phyloP scores from a whole-genome alignment of 1,140 invertebrate species.

The Druon quercuslanigerum region DNA sequence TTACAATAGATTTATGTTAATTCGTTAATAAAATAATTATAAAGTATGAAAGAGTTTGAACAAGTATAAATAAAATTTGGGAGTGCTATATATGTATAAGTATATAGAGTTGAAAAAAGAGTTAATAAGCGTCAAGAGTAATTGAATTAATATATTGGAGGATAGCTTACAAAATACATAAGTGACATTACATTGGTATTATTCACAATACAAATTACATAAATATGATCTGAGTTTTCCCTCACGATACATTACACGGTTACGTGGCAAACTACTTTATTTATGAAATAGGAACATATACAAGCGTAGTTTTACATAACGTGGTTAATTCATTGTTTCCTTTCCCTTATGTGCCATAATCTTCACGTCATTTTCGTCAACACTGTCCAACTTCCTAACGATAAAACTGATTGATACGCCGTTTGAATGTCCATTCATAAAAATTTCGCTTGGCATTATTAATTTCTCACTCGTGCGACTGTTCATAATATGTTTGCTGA shows the following conservation, averaged over 20 bases:
- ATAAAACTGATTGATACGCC: slow-evolving; percentile 7
- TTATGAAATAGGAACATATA: slow-evolving; percentile 69
- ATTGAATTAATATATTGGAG: slow-evolving; percentile 57
- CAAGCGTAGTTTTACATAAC: slow-evolving; percentile 68
- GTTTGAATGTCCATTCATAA: not conserved
- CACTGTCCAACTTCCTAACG: slow-evolving; percentile 12
- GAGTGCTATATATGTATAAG: slow-evolving; percentile 28
- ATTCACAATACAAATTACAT: slow-evolving; percentile 66
- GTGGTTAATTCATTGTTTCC: slow-evolving; percentile 55
- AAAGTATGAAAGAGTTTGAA: not conserved
- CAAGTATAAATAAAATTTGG: slow-evolving; percentile 32
- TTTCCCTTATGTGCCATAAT: slow-evolving; percentile 48
- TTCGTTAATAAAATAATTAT: not conserved
- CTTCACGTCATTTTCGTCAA: slow-evolving; percentile 48
- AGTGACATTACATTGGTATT: slow-evolving; percentile 62
- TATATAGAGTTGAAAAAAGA: slow-evolving; percentile 32
- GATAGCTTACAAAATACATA: slow-evolving; percentile 68
- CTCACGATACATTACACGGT: slow-evolving; percentile 61
- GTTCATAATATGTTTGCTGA: not conserved
- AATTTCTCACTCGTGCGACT: not conserved
- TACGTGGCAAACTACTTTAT: slow-evolving; percentile 70
- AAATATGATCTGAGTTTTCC: slow-evolving; percentile 44
- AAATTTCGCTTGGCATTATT: not conserved
- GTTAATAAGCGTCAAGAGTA: slow-evolving; percentile 37
- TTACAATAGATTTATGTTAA: too few species aligned